A percentile compares a stretch with the other conserved stretches of the same genome.
These are phyloP conservation scores for Anastrepha ludens DNA, from an alignment of 1,140 invertebrate species.

Conservation along the genomic window DNA sequence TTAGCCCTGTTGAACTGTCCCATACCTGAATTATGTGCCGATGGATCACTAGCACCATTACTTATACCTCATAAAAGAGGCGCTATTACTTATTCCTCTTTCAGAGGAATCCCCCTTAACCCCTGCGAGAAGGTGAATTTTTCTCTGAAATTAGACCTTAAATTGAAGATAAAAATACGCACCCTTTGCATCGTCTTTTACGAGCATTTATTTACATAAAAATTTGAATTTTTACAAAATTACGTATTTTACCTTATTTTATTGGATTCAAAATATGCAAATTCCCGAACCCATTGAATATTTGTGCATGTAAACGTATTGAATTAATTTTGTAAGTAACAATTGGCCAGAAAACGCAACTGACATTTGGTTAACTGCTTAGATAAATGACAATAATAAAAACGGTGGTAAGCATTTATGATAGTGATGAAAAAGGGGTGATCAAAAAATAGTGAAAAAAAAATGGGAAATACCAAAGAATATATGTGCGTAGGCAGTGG, in stretches of 20 bases:
- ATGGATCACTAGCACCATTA: no score
- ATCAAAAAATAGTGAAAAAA: neutral
- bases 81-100: no score
- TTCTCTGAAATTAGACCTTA: neutral
- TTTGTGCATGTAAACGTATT: constrained; percentile 41
- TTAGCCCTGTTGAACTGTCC: no score
- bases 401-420: neutral
- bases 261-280: constrained; percentile 8
- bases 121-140: no score
- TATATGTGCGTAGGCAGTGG: no score
- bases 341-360: neutral
- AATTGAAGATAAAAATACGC: neutral
- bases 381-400: constrained; percentile 52
- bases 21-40: no score
- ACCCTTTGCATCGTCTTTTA: neutral
- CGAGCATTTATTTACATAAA: neutral
- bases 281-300: constrained; percentile 42
- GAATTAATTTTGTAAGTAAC: constrained; percentile 47
- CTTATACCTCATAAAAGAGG: no score
- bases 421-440: constrained; percentile 3
- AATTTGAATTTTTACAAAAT: constrained; percentile 35
- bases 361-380: constrained; percentile 49
- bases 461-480: neutral
- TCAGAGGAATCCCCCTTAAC: no score
- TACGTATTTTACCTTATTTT: neutral